Base-by-base conservation (phyloP, 1,140 invertebrate species). In the Vanessa atalanta region DNA sequence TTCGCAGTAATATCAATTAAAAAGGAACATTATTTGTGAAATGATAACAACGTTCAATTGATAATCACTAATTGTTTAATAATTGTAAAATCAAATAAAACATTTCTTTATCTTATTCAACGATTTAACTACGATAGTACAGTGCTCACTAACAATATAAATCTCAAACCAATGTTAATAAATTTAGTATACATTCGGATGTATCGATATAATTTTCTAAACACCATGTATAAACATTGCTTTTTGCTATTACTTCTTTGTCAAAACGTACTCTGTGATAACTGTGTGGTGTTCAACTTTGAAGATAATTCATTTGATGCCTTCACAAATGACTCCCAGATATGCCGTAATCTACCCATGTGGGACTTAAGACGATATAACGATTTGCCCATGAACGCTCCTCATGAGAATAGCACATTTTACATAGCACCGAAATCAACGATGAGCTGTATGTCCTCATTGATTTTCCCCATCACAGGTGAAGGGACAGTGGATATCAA, bases 381-480 rank as follows among this genome's bases (percentile, higher is more conserved):
- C 1, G 57, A 65, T 1, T 63, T 73, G n/a, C 12, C 47, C 9
- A 64, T 80, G 14, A 75, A 79, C 1, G 64, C 67, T 31, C 66
- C 74, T 9, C 16, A 83, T 60, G 55, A 51, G 5, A 11, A 43
- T 0, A 81, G 81, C 12, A 61, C 60, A 6, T 69, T 31, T 15
- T 84, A 79, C 61, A 70, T 79, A 55, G 26, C 75, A 43, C 79
- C 77, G 31, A 68, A 73, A 55, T 47, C 65, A 43, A 51, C 48
- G 1, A 57, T 75, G 11, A 83, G 83, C 53, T 84, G 83, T 20
- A 71, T 76, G 16, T 72, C 83, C 26, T 81, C 83, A 0, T 79
- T 77, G n/a, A 60, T 67, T 0, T 81, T 84, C 26, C 23, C 67
- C 16, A 77, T 84, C 69, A 68, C 60, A 4, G 73, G 65, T 31